Conservation (phyloP, 2,113 vertebrate genomes). For the Mola mola region DNA sequence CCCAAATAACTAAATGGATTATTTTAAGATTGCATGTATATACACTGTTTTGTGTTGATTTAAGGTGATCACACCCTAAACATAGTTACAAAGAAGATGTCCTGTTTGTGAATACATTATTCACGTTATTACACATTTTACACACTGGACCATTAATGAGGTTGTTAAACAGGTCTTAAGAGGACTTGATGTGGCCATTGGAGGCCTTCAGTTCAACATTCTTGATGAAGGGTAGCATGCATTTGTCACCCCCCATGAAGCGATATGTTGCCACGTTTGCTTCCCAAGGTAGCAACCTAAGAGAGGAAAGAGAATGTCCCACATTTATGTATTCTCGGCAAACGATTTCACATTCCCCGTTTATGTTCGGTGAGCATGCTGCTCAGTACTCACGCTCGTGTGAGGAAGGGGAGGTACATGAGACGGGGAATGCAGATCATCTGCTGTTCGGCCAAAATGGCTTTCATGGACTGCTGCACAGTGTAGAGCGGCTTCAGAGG, state of each 20-base stretch:
- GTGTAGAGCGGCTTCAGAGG: slow-evolving; percentile 72
- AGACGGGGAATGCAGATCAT: slow-evolving; percentile 71
- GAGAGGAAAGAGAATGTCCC: not conserved
- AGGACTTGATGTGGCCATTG: slow-evolving; percentile 42
- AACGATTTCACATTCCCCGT: not conserved
- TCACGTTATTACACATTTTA: too few relatives aligned
- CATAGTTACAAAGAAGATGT: too few relatives aligned
- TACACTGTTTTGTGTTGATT: too few relatives aligned
- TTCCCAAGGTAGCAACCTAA: slow-evolving; percentile 75
- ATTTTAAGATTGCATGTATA: too few relatives aligned
- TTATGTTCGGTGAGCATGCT: not conserved
- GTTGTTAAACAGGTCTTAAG: slow-evolving; percentile 6
- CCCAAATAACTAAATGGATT: too few relatives aligned
- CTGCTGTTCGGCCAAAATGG: slow-evolving; percentile 71
- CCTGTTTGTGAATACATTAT: too few relatives aligned
- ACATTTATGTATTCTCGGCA: not conserved
- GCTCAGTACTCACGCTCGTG: slow-evolving; percentile 65
- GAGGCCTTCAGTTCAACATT: slow-evolving; percentile 59
- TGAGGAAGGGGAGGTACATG: slow-evolving; percentile 69
- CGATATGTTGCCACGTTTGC: slow-evolving; percentile 74
- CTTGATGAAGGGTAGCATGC: slow-evolving; percentile 80
- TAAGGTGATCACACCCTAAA: too few relatives aligned
- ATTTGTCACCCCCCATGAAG: slow-evolving; percentile 79
- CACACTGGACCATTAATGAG: too few relatives aligned
- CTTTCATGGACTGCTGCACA: slow-evolving; percentile 74